phyloP scores from a whole-genome alignment of 2,797 vertebrate genomes.

The Ptychobarbus kaznakovi region DNA sequence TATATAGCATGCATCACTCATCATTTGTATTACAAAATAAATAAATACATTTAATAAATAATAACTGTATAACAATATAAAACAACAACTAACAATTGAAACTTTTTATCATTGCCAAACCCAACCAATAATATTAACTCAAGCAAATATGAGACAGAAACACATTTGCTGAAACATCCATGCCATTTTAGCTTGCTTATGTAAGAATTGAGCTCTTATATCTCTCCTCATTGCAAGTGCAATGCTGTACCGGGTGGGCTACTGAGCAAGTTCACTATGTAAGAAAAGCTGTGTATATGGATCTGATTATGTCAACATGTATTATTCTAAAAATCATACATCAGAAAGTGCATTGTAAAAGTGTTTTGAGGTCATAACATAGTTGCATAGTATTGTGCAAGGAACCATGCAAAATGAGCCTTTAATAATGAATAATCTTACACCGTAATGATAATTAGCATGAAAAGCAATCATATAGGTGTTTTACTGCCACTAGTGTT shows the following conservation, averaged over 20 bases:
- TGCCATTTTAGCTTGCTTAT: not conserved
- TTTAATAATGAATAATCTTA: not conserved
- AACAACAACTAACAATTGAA: no score
- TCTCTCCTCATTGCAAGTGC: not conserved
- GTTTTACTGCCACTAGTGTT: not conserved
- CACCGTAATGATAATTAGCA: not conserved
- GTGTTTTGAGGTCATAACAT: not conserved
- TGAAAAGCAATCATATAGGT: not conserved
- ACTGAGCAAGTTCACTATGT: not conserved
- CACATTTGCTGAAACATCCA: not conserved
- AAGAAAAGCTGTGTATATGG: not conserved
- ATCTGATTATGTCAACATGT: not conserved
- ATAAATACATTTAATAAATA: no score
- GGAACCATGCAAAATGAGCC: not conserved
- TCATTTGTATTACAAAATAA: no score
- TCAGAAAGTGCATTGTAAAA: not conserved
- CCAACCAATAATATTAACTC: not conserved
- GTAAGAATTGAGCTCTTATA: not conserved
- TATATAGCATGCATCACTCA: no score
- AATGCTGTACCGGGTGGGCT: not conserved
- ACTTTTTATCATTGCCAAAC: not conserved
- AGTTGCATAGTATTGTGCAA: not conserved
- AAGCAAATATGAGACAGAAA: not conserved
- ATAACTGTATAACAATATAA: no score
- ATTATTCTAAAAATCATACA: not conserved